Base-by-base conservation (phyloP, 2,888 invertebrate genomes). In the Cloeon dipterum region DNA sequence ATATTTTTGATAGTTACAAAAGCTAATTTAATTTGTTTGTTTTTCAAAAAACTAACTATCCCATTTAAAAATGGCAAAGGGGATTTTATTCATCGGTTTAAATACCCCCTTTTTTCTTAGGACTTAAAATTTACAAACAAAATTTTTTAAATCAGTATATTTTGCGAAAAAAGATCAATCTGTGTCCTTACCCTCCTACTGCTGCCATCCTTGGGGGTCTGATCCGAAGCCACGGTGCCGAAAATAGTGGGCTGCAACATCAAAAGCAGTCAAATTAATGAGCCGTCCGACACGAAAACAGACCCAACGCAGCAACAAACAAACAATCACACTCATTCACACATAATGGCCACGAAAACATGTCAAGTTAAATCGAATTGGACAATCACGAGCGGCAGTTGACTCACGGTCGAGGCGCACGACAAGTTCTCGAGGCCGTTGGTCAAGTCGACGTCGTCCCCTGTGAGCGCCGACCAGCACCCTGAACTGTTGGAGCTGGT, bases 201-300 rank as follows among this genome's bases (percentile, higher is more conserved):
- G 47, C 62, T 62, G 48, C 65, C 63, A 51, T 68, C 67, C 52
- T 67, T 68, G 23, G 68, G 66, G 40, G 63, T 67, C 42, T 64
- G 60, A 47, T 67, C 68, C 37, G 67, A 66, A 35, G 68, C 67
- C 43, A 68, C 66, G 16, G 68, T 68, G 39, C 69, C 69, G 49
- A 68, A 68, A 46, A 69, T 68, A 40, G 68, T 68, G 33, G 68
- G 69, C 69, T 69, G 55, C 48, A 59, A 66, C 52, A 52, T 50
- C 50, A 53, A 55, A 43, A 42, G n/a, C 39, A 38, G 43, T 40
- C 42, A n/a, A 5, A 29, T 29, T 29, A 23, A 11, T 23, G n/a
- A n/a, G n/a, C n/a, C n/a, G n/a, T n/a, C n/a, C n/a, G n/a, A n/a
- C 5, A 10, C 21, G 8, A 10, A 10, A 5, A 21, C 21, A 21